Evolutionary conservation across 2,888 invertebrate species (phyloP).

Genomic region (Leptinotarsa tumamoca): DNA sequence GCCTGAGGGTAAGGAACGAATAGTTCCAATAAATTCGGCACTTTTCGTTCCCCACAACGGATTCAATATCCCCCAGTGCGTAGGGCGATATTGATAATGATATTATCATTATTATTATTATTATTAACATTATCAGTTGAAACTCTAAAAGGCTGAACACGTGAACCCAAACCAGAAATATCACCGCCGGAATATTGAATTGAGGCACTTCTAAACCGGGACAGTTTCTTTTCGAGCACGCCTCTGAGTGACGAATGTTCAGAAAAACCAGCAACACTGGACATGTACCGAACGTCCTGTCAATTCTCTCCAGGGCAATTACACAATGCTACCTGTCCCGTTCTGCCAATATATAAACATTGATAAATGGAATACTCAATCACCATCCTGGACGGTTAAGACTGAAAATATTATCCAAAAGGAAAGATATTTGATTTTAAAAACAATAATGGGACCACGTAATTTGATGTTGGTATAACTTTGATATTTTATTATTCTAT

Average conservation of each 20-base stretch:
- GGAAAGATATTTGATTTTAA: not conserved
- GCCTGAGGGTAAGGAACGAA: no score
- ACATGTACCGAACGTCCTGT: conserved; percentile 37
- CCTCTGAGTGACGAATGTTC: conserved; percentile 17
- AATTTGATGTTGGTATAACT: no score
- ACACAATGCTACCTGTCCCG: conserved; percentile 30
- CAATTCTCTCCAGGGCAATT: conserved; percentile 38
- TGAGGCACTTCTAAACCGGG: not conserved
- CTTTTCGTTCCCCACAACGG: no score
- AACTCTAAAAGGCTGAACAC: no score
- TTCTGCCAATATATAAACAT: conserved; percentile 24
- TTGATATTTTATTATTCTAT: no score
- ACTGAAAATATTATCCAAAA: not conserved
- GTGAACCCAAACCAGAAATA: no score
- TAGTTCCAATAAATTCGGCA: no score
- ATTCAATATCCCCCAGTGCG: no score
- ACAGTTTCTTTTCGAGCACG: not conserved
- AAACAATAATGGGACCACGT: not conserved
- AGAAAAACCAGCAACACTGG: conserved; percentile 37
- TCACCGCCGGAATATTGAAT: not conserved
- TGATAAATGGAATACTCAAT: conserved; percentile 20
- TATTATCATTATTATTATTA: no score
- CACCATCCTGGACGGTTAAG: not conserved
- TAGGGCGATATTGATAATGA: no score
- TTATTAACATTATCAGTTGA: no score